Conservation (phyloP, 1,140 invertebrate species). For the Cotesia typhae region DNA sequence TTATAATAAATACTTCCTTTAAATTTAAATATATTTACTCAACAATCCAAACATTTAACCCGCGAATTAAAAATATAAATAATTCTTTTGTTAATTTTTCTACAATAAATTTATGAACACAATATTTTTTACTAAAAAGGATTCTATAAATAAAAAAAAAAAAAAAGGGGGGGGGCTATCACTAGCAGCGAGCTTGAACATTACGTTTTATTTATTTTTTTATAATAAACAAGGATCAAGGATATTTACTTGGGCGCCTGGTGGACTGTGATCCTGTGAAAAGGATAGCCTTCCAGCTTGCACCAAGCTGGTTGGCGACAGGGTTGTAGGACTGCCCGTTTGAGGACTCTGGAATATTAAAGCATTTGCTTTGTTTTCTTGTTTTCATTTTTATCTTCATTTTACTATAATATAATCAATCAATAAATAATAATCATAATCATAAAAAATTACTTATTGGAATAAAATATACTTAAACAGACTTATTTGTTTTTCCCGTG, state of each 20-base stretch:
- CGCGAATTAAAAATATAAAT: no score
- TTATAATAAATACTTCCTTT: no score
- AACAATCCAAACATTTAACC: no score
- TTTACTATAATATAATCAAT: constrained; percentile 34
- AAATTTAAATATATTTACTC: no score
- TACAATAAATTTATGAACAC: neutral
- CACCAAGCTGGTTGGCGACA: constrained; percentile 75
- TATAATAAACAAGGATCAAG: constrained; percentile 49
- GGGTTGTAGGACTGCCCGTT: constrained; percentile 74
- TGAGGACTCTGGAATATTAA: constrained; percentile 73
- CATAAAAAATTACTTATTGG: neutral
- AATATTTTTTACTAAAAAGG: neutral
- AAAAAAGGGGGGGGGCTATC: neutral
- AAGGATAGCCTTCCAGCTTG: constrained; percentile 68
- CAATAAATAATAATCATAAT: constrained; percentile 27
- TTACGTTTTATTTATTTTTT: constrained; percentile 3
- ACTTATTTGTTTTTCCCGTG: no score
- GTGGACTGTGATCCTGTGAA: constrained; percentile 66
- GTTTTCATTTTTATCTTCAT: constrained; percentile 29
- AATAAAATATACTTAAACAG: constrained; percentile 11
- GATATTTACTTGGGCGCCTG: constrained; percentile 66
- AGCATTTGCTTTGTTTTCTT: constrained; percentile 43
- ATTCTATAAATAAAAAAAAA: constrained; percentile 16
- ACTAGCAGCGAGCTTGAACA: constrained; percentile 21
- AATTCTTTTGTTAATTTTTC: no score